Percentiles rank a stretch among this genome's conserved stretches.
Evolutionary conservation across 2,113 vertebrate genomes (phyloP).

Genomic region (Python bivittatus): DNA sequence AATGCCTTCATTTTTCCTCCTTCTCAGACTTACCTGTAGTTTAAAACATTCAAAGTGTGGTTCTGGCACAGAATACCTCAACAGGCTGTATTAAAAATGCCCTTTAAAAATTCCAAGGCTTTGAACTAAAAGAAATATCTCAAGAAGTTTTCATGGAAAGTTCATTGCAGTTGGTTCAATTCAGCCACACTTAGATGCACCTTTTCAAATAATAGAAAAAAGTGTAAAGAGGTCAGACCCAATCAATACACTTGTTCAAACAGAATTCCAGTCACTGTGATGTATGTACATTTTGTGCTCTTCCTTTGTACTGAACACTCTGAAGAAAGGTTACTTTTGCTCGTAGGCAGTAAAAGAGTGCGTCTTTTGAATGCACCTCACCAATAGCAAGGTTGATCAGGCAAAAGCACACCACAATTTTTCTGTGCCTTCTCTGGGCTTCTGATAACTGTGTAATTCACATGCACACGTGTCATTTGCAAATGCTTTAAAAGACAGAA

Average conservation of each 20-base stretch:
- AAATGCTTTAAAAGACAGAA: conserved; percentile 37
- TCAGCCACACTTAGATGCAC: conserved; percentile 82
- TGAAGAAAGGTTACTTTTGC: conserved; percentile 83
- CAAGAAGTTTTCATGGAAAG: conserved; percentile 86
- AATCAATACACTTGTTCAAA: conserved; percentile 96
- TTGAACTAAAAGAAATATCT: conserved; percentile 92
- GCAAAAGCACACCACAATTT: conserved; percentile 58
- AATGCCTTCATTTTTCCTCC: conserved; percentile 40
- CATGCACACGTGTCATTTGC: conserved; percentile 17
- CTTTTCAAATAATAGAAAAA: conserved; percentile 90
- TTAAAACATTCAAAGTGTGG: conserved; percentile 72
- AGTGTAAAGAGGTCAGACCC: conserved; percentile 86
- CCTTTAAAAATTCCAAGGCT: conserved; percentile 91
- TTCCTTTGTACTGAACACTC: conserved; percentile 86
- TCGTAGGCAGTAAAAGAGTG: conserved; percentile 73
- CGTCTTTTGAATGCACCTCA: conserved; percentile 72
- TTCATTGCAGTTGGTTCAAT: conserved; percentile 83
- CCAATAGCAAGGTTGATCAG: conserved; percentile 60
- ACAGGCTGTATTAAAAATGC: conserved; percentile 91
- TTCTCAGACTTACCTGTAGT: conserved; percentile 67
- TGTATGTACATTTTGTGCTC: conserved; percentile 85
- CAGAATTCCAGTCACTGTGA: conserved; percentile 89
- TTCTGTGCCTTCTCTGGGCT: conserved; percentile 69
- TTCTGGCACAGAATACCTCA: conserved; percentile 71
- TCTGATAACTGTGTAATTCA: conserved; percentile 45